Evolutionary conservation across 2,797 vertebrate genomes (phyloP), one percentile per base, ranked within the genome.

Genomic region (Spheniscus humboldti): DNA sequence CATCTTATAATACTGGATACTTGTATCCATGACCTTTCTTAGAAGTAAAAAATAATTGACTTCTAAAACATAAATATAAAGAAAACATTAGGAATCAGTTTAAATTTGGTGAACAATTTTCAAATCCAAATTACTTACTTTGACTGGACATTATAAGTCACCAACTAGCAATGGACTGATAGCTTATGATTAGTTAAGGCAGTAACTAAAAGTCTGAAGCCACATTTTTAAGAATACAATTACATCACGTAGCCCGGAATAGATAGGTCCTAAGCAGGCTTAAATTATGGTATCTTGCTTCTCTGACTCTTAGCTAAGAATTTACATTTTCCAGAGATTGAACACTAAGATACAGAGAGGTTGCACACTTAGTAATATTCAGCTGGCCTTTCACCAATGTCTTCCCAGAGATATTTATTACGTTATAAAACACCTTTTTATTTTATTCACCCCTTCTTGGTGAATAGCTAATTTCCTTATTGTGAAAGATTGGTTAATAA

Each of bases 401-500:
- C 22, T 73, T 92, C 47, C 62, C 50, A 83, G 55, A 83, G 45
- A 75, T 84, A 92, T 75, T 94, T 68, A 86, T 89, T 86, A 81
- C 76, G 33, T 56, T 78, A 91, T 85, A 88, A 92, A 94, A 45
- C 53, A 86, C 17, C 19, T 90, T 95, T 66, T 88, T 84, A 60
- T 80, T 95, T 66, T 92, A 96, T 82, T 91, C 73, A 31, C 16
- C 27, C 11, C 16, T 91, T 56, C 63, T 33, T 48, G 19, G 47
- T 45, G 84, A 88, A 85, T 71, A 77, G n/a, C 17, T 62, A n/a
- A 88, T 73, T 93, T 71, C 69, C 85, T 86, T 95, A 96, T 94
- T 91, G 77, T 92, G 66, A 92, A 94, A 88, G 64, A 94, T 79
- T 86, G 31, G 81, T 95, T 93, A 95, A 68, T 91, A 81, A 76